Percentiles rank a stretch among this genome's conserved stretches.
Conservation (phyloP, 2,888 invertebrate species). For the Eucriotettix oculatus region DNA sequence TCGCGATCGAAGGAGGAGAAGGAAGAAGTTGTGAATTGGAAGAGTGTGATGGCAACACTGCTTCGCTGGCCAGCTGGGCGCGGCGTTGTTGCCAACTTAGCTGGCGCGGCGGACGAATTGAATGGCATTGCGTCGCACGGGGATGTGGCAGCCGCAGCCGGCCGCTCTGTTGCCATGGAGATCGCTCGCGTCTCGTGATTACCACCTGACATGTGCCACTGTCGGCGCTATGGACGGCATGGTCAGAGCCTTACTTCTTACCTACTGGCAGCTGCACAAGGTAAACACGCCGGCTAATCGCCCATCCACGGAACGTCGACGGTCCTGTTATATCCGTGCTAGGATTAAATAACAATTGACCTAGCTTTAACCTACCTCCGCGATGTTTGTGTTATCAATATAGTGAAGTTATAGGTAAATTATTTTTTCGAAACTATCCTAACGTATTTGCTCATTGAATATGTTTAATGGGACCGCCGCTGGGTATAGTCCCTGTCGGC, state of each 20-base stretch:
- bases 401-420: too few species aligned
- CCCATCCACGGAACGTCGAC: constrained; percentile 22
- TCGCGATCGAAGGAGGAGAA: neutral
- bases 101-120: neutral
- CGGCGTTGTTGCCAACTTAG: neutral
- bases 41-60: neutral
- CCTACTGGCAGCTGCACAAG: constrained; percentile 23
- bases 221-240: constrained; percentile 27
- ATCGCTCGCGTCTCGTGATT: neutral
- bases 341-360: too few species aligned
- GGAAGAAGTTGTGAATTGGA: neutral
- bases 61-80: neutral
- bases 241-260: constrained; percentile 27
- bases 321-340: constrained; percentile 14
- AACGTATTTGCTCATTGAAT: too few species aligned
- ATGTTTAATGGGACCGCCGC: too few species aligned
- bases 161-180: constrained; percentile 1
- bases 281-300: constrained; percentile 17
- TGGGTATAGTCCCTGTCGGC: neutral
- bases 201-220: neutral
- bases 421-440: too few species aligned
- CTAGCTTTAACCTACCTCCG: too few species aligned
- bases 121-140: neutral
- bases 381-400: too few species aligned
- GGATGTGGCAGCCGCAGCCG: constrained; percentile 5